Evolutionary conservation across 2,888 invertebrate species (phyloP).

Genomic region (Arge pagana): DNA sequence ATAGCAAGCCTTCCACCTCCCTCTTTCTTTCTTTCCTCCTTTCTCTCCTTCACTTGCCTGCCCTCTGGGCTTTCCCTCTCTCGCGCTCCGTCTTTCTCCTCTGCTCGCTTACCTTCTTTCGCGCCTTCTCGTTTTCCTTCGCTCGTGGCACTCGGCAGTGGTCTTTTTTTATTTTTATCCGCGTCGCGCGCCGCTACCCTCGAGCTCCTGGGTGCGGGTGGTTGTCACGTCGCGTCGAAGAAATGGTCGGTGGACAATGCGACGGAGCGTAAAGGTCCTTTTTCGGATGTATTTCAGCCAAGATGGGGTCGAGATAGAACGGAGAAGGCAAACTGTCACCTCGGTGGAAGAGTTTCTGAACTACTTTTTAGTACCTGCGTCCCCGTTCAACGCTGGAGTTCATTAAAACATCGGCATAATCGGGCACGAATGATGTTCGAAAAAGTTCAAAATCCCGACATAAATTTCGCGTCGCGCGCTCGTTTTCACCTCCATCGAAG

Average conservation of each 20-base stretch:
- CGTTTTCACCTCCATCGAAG: no score
- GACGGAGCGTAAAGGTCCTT: neutral
- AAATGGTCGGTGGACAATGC: conserved; percentile 50
- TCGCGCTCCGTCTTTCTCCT: conserved; percentile 31
- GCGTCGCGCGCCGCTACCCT: conserved; percentile 46
- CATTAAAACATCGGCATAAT: no score
- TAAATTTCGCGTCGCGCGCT: no score
- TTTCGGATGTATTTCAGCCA: no score
- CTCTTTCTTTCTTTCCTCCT: conserved; percentile 29
- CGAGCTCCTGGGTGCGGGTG: conserved; percentile 47
- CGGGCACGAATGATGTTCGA: no score
- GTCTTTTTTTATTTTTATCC: conserved; percentile 52
- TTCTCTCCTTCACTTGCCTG: conserved; percentile 23
- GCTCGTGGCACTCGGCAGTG: no score
- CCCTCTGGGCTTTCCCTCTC: conserved; percentile 34
- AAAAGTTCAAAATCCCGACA: no score
- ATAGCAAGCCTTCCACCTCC: conserved; percentile 39
- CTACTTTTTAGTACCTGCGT: no score
- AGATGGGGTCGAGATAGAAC: no score
- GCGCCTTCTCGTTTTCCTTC: conserved; percentile 25
- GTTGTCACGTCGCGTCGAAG: conserved; percentile 56
- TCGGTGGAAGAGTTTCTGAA: no score
- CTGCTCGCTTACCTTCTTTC: conserved; percentile 40
- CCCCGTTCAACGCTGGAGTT: no score
- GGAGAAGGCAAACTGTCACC: no score